phyloP scores from a whole-genome alignment of 2,113 vertebrate species.

The Chauna torquata region DNA sequence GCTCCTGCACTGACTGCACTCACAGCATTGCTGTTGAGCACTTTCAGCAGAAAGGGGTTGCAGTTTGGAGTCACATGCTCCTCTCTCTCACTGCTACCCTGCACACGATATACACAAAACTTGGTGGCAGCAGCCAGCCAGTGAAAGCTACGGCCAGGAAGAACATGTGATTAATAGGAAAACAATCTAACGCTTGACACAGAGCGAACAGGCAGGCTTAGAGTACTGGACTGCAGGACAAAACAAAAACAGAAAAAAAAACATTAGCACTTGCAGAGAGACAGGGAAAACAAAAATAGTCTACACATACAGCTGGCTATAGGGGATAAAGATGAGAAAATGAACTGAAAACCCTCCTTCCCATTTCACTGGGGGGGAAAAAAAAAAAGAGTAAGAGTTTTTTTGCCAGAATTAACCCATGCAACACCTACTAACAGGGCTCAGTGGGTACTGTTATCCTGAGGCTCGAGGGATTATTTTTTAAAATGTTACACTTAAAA shows the following conservation, averaged over 20 bases:
- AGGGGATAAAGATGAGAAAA: not conserved
- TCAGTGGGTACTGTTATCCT: not conserved
- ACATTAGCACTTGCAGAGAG: not conserved
- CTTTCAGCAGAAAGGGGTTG: not conserved
- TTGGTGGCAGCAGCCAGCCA: not conserved
- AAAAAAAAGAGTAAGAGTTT: not conserved
- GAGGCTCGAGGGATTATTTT: not conserved
- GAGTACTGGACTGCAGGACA: not conserved
- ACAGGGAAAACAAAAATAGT: constrained; percentile 13
- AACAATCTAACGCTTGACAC: not conserved
- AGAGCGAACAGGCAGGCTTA: not conserved
- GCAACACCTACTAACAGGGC: not conserved
- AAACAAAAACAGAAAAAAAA: not conserved
- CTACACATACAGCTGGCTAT: not conserved
- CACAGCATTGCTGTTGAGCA: not conserved
- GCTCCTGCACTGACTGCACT: not conserved
- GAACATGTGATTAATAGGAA: not conserved
- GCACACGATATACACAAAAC: fast-evolving
- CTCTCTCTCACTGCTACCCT: not conserved
- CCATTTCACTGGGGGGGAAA: not conserved
- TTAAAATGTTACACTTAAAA: not conserved
- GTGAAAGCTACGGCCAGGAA: not conserved
- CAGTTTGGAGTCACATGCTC: not conserved
- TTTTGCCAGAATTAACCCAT: not conserved
- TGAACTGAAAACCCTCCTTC: not conserved